These are phyloP conservation scores for Clistopyga incitator DNA, from an alignment of 2,888 invertebrate genomes.

Conservation along the genomic window DNA sequence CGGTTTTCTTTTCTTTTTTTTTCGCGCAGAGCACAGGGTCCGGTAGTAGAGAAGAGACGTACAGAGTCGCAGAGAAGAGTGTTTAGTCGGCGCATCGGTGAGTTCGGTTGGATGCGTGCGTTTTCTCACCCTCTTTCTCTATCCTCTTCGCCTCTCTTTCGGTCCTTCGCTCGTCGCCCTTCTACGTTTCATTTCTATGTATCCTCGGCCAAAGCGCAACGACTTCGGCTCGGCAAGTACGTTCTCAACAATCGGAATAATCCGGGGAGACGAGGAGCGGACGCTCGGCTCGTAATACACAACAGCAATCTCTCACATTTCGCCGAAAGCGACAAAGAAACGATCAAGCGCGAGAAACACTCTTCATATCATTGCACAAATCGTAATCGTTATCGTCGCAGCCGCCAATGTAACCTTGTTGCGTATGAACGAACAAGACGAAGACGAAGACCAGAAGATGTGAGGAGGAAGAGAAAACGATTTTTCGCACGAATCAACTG, in stretches of 20 bases:
- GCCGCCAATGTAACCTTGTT: conserved; percentile 14
- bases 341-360: conserved; percentile 19
- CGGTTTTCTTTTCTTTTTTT: too few relatives aligned
- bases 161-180: conserved; percentile 12
- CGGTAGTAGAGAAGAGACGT: neutral
- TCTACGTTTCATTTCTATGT: neutral
- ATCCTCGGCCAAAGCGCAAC: neutral
- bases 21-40: conserved; percentile 8
- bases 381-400: conserved; percentile 34
- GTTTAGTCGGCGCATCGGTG: conserved; percentile 15
- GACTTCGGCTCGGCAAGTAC: conserved; percentile 22
- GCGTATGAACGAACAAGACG: conserved; percentile 1
- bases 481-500: conserved; percentile 7
- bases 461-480: conserved; percentile 25
- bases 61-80: neutral
- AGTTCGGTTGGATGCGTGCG: conserved; percentile 28
- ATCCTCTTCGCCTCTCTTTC: neutral
- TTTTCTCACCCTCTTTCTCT: conserved; percentile 20
- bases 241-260: conserved; percentile 28
- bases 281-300: conserved; percentile 8
- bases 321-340: conserved; percentile 13
- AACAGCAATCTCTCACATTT: neutral
- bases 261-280: neutral
- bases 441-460: too few relatives aligned
- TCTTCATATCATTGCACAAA: conserved; percentile 17